These are phyloP conservation scores for Linurgus olivaceus DNA, from an alignment of 2,797 vertebrate species.

Conservation along the genomic window DNA sequence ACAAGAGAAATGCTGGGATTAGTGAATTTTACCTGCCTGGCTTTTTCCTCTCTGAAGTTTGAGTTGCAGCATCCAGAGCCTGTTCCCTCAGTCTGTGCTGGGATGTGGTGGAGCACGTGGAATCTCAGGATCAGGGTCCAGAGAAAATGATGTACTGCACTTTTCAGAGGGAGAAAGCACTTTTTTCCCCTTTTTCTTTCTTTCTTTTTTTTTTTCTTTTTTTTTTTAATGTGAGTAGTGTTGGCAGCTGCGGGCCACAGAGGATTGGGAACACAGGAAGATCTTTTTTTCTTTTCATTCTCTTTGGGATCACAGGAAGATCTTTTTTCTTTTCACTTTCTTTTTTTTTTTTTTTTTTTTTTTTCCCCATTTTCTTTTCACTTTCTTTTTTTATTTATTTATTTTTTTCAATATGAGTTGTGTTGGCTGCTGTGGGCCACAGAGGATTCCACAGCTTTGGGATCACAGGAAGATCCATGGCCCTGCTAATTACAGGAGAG, in stretches of 20 bases:
- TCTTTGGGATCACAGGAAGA: no score
- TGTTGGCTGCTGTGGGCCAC: not conserved
- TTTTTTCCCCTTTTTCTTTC: rapidly evolving
- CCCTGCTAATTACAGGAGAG: not conserved
- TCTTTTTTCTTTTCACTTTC: rapidly evolving
- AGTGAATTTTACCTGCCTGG: not conserved
- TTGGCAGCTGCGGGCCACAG: not conserved
- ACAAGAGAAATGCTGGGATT: not conserved
- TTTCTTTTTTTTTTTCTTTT: no score
- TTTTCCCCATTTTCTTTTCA: rapidly evolving
- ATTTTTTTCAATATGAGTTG: not conserved
- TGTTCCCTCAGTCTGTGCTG: not conserved
- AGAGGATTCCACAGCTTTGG: slow-evolving; percentile 22
- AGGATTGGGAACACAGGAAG: not conserved
- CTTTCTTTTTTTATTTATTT: not conserved
- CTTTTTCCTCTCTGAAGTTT: not conserved
- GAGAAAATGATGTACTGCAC: not conserved
- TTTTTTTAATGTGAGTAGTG: not conserved
- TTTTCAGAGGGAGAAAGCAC: not conserved
- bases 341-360: rapidly evolving
- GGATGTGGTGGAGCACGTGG: not conserved
- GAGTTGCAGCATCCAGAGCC: not conserved
- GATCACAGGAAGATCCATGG: not conserved
- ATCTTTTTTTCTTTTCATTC: no score
- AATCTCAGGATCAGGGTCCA: not conserved